Evolutionary conservation across 2,113 vertebrate genomes (phyloP).

Genomic region (Onychostruthus taczanowskii): DNA sequence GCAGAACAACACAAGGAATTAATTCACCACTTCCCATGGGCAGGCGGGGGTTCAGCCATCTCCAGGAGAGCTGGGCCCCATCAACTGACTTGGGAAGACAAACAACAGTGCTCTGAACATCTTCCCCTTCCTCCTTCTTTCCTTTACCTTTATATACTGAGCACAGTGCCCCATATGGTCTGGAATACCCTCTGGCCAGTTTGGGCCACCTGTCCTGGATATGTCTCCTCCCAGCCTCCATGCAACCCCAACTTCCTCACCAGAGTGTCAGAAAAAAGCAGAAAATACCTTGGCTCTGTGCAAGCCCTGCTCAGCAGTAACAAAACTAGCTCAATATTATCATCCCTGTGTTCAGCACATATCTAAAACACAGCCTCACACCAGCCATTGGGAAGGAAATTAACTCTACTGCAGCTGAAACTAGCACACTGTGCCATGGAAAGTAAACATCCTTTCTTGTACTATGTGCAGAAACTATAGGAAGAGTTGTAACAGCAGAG

Average conservation of each 20-base stretch:
- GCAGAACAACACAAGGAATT: neutral
- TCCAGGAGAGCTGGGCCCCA: neutral
- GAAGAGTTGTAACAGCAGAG: neutral
- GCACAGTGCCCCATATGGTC: too few species aligned
- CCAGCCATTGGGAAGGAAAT: neutral
- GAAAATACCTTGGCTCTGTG: neutral
- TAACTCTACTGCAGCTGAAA: neutral
- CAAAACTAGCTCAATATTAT: neutral
- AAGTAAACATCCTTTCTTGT: neutral
- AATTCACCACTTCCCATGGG: neutral
- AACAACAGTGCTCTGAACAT: neutral
- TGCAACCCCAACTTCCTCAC: accelerated
- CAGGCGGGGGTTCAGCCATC: neutral
- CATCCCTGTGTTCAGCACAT: neutral
- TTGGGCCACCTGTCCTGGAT: neutral
- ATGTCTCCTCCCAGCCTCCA: neutral
- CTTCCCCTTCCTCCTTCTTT: neutral
- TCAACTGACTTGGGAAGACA: neutral
- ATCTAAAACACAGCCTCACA: neutral
- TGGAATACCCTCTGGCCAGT: neutral
- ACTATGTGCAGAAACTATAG: neutral
- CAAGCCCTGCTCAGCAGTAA: neutral
- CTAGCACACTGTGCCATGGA: neutral
- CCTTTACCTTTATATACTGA: neutral
- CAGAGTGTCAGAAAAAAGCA: neutral